phyloP scores from a whole-genome alignment of 1,140 invertebrate species.

The Brachystomella parvula region DNA sequence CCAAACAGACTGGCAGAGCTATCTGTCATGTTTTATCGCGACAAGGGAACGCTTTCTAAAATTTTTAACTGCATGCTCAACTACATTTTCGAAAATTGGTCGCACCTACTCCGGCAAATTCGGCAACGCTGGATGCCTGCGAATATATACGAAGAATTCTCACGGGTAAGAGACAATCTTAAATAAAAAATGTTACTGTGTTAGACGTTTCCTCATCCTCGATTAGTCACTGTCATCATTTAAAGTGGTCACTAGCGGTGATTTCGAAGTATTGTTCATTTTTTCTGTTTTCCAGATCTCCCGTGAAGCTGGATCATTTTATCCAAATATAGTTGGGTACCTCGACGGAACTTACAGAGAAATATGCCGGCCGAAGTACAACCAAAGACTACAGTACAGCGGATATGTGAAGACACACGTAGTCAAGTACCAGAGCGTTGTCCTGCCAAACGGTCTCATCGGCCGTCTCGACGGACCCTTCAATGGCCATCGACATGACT shows the following conservation, averaged over 20 bases:
- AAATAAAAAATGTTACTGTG: neutral
- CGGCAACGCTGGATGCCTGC: neutral
- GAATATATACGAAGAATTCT: neutral
- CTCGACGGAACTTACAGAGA: conserved; percentile 16
- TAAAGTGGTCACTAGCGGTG: too few species aligned
- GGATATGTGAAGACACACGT: conserved; percentile 18
- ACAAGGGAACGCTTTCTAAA: neutral
- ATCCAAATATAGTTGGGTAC: conserved; percentile 21
- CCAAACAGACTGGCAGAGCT: neutral
- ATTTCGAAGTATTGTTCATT: neutral
- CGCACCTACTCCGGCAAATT: neutral
- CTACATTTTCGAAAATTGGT: neutral
- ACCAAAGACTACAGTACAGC: conserved; percentile 10
- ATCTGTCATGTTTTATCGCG: neutral
- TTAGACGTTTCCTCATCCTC: too few species aligned
- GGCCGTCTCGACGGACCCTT: conserved; percentile 16
- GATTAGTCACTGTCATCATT: too few species aligned
- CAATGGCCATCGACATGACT: conserved; percentile 16
- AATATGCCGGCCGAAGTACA: conserved; percentile 19
- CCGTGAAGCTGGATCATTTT: conserved; percentile 10
- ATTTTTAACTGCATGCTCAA: neutral
- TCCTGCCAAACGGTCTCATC: conserved; percentile 22
- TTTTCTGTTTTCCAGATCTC: conserved; percentile 3
- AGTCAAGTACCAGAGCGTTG: conserved; percentile 17
- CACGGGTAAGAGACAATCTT: neutral